These are phyloP conservation scores for Lycaon pictus DNA, from an alignment of 2,113 vertebrate genomes.

Conservation along the genomic window DNA sequence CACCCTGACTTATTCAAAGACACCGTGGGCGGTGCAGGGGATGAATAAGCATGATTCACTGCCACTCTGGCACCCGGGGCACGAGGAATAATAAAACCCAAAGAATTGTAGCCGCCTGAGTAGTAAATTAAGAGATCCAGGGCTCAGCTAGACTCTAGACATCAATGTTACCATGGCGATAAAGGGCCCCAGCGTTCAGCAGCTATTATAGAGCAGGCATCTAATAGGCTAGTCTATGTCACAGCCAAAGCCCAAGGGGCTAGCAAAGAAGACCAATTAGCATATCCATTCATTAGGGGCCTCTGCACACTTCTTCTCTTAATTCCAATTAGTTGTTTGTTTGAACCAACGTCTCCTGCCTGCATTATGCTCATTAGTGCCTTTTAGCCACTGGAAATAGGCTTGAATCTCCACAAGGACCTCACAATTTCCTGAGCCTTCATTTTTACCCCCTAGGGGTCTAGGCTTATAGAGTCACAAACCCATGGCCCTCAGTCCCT, in stretches of 20 bases:
- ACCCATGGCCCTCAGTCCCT: constrained; percentile 41
- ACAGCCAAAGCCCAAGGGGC: constrained; percentile 80
- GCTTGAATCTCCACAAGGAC: constrained; percentile 69
- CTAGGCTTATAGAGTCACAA: constrained; percentile 58
- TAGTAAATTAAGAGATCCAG: constrained; percentile 84
- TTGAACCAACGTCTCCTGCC: constrained; percentile 70
- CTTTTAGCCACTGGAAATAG: constrained; percentile 74
- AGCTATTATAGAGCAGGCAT: constrained; percentile 80
- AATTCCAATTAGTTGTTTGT: constrained; percentile 83
- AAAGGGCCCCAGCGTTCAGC: constrained; percentile 78
- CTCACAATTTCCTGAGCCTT: constrained; percentile 72
- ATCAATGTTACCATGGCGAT: constrained; percentile 83
- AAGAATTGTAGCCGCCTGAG: constrained; percentile 80
- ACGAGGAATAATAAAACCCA: constrained; percentile 81
- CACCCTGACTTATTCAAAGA: constrained; percentile 83
- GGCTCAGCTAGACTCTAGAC: constrained; percentile 80
- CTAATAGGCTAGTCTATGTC: constrained; percentile 81
- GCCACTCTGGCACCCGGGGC: constrained; percentile 79
- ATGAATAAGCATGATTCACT: constrained; percentile 85
- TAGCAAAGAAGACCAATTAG: constrained; percentile 82
- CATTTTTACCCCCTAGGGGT: background rate
- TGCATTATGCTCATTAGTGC: constrained; percentile 74
- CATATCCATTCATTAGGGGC: constrained; percentile 79
- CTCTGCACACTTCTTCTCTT: constrained; percentile 79
- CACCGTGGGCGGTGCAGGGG: constrained; percentile 76